These are phyloP conservation scores for Quadroppia sp. DNA, from an alignment of 2,888 invertebrate genomes.

Conservation along the genomic window DNA sequence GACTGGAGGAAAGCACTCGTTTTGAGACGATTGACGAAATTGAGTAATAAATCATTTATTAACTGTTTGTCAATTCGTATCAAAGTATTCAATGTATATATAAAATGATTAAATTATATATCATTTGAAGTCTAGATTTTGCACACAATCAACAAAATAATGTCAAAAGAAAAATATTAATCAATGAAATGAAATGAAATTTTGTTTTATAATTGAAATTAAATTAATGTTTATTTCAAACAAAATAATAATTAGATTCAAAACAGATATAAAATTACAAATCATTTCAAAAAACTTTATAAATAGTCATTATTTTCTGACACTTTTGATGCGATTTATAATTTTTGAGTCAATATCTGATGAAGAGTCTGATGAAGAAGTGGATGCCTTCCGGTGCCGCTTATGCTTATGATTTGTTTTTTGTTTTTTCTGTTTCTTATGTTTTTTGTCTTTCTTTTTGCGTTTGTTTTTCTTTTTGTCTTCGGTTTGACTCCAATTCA, in stretches of 20 bases:
- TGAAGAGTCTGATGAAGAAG: not conserved
- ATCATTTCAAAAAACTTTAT: too few species aligned
- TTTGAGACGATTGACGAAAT: too few species aligned
- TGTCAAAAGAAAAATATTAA: too few species aligned
- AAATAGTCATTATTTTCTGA: constrained; percentile 12
- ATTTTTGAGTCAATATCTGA: constrained; percentile 14
- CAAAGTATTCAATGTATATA: too few species aligned
- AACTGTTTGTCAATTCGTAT: too few species aligned
- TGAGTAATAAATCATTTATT: too few species aligned
- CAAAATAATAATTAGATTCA: not conserved
- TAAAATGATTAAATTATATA: too few species aligned
- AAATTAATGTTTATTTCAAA: not conserved
- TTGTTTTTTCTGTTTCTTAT: constrained; percentile 36
- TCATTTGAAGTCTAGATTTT: too few species aligned
- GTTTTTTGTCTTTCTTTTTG: constrained; percentile 32
- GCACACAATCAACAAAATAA: too few species aligned
- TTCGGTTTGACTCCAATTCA: not conserved
- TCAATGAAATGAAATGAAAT: not conserved
- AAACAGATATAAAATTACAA: too few species aligned
- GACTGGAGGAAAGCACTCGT: too few species aligned
- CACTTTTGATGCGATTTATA: not conserved
- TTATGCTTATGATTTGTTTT: constrained; percentile 33
- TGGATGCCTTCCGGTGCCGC: constrained; percentile 5
- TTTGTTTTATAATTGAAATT: not conserved
- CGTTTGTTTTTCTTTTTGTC: constrained; percentile 13